Evolutionary conservation across 2,797 vertebrate genomes (phyloP).

Genomic region (Poeciliopsis gracilis): DNA sequence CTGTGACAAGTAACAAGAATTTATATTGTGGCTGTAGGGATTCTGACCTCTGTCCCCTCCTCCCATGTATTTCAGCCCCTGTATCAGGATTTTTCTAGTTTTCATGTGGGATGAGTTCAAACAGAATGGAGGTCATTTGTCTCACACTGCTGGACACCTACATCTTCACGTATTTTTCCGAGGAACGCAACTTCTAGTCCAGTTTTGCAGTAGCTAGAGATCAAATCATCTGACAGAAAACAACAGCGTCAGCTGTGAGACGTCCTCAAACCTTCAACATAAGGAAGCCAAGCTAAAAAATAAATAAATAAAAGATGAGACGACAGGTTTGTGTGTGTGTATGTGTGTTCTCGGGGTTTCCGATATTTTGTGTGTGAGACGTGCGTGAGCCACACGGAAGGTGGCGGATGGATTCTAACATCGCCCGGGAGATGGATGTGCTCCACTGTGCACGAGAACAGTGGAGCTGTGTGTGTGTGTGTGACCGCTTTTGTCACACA

Average conservation of each 20-base stretch:
- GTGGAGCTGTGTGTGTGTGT: too few relatives aligned
- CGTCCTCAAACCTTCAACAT: neutral
- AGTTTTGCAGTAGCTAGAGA: neutral
- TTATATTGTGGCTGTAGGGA: neutral
- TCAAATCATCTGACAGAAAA: neutral
- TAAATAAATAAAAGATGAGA: neutral
- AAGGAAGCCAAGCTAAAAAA: slow-evolving; percentile 30
- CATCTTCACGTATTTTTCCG: neutral
- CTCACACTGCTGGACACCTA: neutral
- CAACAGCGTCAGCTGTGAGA: neutral
- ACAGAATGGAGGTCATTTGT: neutral
- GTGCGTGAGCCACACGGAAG: slow-evolving; percentile 45
- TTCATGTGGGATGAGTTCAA: neutral
- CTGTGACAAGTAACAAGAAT: slow-evolving; percentile 1
- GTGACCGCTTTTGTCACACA: slow-evolving; percentile 68
- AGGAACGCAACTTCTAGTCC: neutral
- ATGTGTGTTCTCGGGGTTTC: neutral
- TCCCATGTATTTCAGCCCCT: neutral
- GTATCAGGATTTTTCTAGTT: neutral
- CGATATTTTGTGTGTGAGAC: slow-evolving; percentile 6
- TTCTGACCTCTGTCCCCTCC: neutral
- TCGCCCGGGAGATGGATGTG: slow-evolving; percentile 68
- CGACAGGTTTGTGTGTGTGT: slow-evolving; percentile 3
- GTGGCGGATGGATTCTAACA: slow-evolving; percentile 36
- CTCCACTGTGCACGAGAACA: slow-evolving; percentile 66